Conservation (phyloP, 64 coral and sea anemone genomes). For the Montipora foliosa region DNA sequence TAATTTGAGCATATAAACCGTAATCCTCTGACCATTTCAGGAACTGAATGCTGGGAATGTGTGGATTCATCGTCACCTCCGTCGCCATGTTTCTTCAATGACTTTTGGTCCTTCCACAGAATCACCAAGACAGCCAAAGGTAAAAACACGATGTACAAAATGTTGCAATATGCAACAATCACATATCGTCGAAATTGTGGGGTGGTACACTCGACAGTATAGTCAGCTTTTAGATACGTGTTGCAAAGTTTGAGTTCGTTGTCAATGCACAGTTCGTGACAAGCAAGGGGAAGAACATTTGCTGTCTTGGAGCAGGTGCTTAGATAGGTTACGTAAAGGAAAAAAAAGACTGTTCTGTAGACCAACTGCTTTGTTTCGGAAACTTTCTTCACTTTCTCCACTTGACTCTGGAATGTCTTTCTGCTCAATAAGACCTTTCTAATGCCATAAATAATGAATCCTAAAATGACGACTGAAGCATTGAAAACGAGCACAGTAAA, state of each 20-base stretch:
- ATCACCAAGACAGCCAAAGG: neutral
- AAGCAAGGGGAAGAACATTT: neutral
- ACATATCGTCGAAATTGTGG: neutral
- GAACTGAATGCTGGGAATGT: neutral
- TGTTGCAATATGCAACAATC: neutral
- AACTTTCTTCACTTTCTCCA: neutral
- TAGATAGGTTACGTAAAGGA: neutral
- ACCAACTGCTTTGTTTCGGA: neutral
- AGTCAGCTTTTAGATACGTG: slow-evolving; percentile 30
- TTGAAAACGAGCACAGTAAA: slow-evolving; percentile 21
- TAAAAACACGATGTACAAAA: neutral
- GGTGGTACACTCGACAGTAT: neutral
- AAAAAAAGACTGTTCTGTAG: slow-evolving; percentile 5
- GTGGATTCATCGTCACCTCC: neutral
- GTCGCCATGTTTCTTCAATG: neutral
- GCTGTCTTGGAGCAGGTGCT: neutral
- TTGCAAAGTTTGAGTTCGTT: neutral
- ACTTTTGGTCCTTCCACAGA: neutral
- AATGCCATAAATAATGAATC: neutral
- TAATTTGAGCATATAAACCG: neutral
- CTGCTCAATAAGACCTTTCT: neutral
- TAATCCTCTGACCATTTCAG: neutral
- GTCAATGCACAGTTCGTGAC: neutral
- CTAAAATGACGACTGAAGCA: neutral
- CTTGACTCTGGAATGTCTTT: neutral